phyloP scores from a whole-genome alignment of 2,797 vertebrate genomes.

The Myotis planiceps region DNA sequence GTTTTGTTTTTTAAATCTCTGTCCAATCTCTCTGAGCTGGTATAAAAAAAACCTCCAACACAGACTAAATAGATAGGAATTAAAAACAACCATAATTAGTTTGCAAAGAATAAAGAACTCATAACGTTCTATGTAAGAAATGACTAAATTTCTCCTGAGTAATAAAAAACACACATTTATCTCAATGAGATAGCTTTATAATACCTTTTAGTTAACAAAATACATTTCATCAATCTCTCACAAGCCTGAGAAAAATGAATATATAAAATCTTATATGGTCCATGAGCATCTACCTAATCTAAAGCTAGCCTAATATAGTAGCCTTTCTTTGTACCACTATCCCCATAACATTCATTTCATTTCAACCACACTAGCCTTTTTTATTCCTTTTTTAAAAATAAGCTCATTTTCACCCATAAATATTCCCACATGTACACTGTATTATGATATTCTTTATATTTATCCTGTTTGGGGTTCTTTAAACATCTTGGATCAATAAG shows the following conservation, averaged over 20 bases:
- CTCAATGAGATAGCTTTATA: background rate
- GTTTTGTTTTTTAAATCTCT: background rate
- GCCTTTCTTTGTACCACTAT: background rate
- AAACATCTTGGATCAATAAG: background rate
- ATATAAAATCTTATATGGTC: background rate
- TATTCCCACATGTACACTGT: background rate
- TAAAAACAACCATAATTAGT: constrained; percentile 3
- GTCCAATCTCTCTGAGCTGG: background rate
- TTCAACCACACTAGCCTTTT: background rate
- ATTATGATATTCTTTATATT: background rate
- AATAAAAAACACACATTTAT: background rate
- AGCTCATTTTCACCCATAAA: background rate
- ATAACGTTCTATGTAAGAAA: background rate
- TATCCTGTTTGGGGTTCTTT: background rate
- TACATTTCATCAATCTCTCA: background rate
- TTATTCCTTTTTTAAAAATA: background rate
- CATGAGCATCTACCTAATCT: background rate
- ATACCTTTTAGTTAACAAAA: background rate
- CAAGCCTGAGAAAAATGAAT: background rate
- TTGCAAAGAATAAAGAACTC: constrained; percentile 15
- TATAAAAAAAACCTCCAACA: background rate
- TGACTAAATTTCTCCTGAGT: background rate
- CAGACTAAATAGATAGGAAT: background rate
- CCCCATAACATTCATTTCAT: background rate
- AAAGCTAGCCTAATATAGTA: background rate